Evolutionary conservation across 2,113 vertebrate genomes (phyloP).

Genomic region (Sciurus niger): DNA sequence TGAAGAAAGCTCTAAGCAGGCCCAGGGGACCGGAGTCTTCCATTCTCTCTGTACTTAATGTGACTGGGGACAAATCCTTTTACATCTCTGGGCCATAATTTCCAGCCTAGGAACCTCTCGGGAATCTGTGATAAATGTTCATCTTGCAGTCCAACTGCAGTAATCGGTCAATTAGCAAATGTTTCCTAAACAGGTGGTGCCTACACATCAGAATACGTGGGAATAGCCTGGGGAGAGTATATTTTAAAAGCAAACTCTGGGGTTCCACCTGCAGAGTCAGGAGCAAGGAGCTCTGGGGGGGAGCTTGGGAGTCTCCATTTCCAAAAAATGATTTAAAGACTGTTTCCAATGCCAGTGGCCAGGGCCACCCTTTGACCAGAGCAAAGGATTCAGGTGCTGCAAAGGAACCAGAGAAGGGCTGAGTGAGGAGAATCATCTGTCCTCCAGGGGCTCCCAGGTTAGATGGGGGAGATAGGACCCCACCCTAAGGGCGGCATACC

Average conservation of each 20-base stretch:
- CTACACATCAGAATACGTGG: neutral
- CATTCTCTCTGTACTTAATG: neutral
- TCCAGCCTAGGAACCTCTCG: neutral
- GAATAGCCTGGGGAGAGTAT: neutral
- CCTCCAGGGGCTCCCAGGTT: neutral
- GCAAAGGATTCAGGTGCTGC: neutral
- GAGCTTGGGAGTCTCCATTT: neutral
- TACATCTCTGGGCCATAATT: neutral
- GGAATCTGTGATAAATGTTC: neutral
- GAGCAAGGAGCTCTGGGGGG: neutral
- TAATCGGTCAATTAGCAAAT: neutral
- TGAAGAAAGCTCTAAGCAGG: neutral
- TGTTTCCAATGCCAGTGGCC: neutral
- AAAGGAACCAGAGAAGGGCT: neutral
- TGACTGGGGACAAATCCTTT: neutral
- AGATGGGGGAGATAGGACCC: neutral
- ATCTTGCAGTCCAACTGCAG: neutral
- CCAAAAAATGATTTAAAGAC: neutral
- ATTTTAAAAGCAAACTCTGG: neutral
- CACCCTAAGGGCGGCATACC: neutral
- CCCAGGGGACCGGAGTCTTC: neutral
- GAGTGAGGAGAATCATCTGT: neutral
- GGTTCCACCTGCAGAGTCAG: neutral
- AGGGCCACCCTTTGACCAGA: too few species aligned
- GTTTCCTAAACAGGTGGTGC: neutral